Evolutionary conservation across 2,888 invertebrate genomes (phyloP), one percentile per base, ranked within the genome.

Genomic region (Tromatobia lineatoria): DNA sequence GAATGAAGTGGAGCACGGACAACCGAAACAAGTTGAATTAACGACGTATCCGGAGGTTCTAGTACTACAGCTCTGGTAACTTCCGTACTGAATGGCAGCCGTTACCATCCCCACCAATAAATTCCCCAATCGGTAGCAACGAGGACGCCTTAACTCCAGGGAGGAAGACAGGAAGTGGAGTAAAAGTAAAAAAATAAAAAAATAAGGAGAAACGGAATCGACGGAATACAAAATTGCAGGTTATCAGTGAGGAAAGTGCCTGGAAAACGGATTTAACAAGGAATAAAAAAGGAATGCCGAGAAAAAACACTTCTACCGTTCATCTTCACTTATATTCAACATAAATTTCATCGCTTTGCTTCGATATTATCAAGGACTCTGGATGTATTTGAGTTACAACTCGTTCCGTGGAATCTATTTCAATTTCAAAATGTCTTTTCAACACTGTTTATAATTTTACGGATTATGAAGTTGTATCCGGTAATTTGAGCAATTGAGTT

Each of bases 11-110:
- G 75, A 29, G 64, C 74, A 64, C 59, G 83, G 38, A 71, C 73
- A 45, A 64, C 64, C 76, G 84, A 84, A 87, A 86, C 87, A 87
- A 84, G 86, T 84, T 80, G 78, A 87, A 87, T 87, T 86, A 86
- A 87, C 80, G 82, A 79, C 82, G 73, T 61, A 75, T 82, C 78
- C 84, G 82, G 80, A 64, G 71, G 74, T 82, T 74, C 82, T 52
- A 78, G 69, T n/a, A 54, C 20, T 54, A 45, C 34, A 47, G 59
- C 18, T 15, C 50, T 54, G 67, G 52, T 52, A 61, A 57, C 67
- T 81, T 76, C 81, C 76, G 50, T 47, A 42, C 47, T 42, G 50
- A 42, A 64, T 54, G 52, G 34, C 52, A 57, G 38, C 38, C 47
- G 29, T 13, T 29, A 59, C 61, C 59, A 34, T 61, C 64, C 47